Evolutionary conservation across 2,888 invertebrate species (phyloP).

Genomic region (Lobophora halterata): DNA sequence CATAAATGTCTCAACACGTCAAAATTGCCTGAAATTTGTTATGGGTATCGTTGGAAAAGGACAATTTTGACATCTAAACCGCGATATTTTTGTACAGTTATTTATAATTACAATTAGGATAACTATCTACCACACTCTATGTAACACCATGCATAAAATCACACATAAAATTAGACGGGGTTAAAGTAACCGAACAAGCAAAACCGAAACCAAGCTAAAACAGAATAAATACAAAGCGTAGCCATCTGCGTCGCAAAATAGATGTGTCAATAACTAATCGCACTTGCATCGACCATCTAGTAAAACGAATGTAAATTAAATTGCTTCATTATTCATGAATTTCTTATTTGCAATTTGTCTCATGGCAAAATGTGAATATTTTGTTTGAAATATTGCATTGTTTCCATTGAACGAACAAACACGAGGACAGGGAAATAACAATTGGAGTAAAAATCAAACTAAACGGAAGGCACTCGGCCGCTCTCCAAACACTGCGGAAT

Average conservation of each 20-base stretch:
- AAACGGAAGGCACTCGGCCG: conserved; percentile 10
- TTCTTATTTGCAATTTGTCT: no score
- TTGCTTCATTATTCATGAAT: no score
- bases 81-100: no score
- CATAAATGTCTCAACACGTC: no score
- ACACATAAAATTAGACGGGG: not conserved
- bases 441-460: conserved; percentile 1
- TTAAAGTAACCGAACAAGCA: conserved; percentile 7
- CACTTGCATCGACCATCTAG: not conserved
- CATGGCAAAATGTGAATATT: no score
- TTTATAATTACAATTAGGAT: not conserved
- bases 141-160: conserved; percentile 10
- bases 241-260: no score
- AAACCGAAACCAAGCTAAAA: conserved; percentile 14
- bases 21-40: no score
- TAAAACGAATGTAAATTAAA: no score
- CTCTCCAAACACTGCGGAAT: conserved; percentile 8
- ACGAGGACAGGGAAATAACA: not conserved
- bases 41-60: no score
- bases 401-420: not conserved
- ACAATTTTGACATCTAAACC: no score
- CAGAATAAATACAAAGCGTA: conserved; percentile 7
- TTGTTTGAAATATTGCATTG: not conserved
- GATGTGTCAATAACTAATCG: no score
- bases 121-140: not conserved